These are phyloP conservation scores for Dastarcus helophoroides DNA, from an alignment of 2,888 invertebrate species.

Conservation along the genomic window DNA sequence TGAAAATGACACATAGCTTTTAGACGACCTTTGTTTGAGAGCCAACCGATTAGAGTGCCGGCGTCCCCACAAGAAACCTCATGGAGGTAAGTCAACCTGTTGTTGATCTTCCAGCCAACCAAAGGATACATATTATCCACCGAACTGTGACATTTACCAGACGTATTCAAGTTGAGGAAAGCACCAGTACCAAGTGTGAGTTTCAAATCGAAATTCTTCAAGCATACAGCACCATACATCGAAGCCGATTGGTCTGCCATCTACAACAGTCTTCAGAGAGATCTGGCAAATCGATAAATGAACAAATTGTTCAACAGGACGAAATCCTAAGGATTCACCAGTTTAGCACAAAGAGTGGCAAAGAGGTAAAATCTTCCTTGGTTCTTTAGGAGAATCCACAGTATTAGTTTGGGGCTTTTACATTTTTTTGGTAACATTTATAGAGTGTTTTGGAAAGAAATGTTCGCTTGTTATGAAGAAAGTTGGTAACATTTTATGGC, in stretches of 20 bases:
- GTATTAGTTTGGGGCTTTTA: no score
- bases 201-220: constrained; percentile 66
- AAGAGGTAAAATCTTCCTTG: no score
- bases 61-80: constrained; percentile 86
- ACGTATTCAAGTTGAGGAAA: constrained; percentile 79
- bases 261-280: no score
- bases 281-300: no score
- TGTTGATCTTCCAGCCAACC: constrained; percentile 69
- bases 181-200: constrained; percentile 87
- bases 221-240: constrained; percentile 78
- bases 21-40: constrained; percentile 49
- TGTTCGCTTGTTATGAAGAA: no score
- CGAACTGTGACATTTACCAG: constrained; percentile 62
- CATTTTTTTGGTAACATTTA: no score
- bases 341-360: no score
- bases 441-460: no score
- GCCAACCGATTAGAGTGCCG: constrained; percentile 82
- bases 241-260: constrained; percentile 85
- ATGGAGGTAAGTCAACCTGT: constrained; percentile 62
- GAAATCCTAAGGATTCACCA: no score
- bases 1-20: neutral
- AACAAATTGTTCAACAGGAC: no score
- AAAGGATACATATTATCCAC: constrained; percentile 81
- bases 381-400: no score
- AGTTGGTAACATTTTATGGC: no score